These are phyloP conservation scores for Mimas tiliae DNA, from an alignment of 2,888 invertebrate genomes.

Conservation along the genomic window DNA sequence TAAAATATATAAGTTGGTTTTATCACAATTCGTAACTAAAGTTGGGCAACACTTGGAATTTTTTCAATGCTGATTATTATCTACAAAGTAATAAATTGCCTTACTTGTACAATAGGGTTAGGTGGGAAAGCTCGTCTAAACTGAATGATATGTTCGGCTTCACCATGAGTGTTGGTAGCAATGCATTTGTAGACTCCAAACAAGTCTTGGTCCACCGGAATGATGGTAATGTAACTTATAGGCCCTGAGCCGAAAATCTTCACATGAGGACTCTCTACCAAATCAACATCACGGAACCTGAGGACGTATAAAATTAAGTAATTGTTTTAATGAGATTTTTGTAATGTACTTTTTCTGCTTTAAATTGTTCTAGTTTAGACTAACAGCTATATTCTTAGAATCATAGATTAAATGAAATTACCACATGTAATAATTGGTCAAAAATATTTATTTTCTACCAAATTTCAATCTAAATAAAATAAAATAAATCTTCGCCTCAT, in stretches of 20 bases:
- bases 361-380: too few species aligned
- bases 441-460: too few species aligned
- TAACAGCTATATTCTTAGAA: too few species aligned
- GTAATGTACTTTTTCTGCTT: too few species aligned
- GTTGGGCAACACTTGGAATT: too few species aligned
- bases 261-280: slow-evolving; percentile 84
- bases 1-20: slow-evolving; percentile 22
- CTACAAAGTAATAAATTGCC: slow-evolving; percentile 34
- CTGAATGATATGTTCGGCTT: slow-evolving; percentile 87
- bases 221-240: slow-evolving; percentile 88
- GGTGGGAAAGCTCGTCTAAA: slow-evolving; percentile 91
- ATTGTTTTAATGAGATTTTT: too few species aligned
- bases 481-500: too few species aligned
- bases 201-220: slow-evolving; percentile 86
- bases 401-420: too few species aligned
- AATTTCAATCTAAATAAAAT: too few species aligned
- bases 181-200: slow-evolving; percentile 92
- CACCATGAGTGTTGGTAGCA: slow-evolving; percentile 91
- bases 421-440: too few species aligned
- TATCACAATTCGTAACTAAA: background rate
- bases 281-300: slow-evolving; percentile 80
- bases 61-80: slow-evolving; percentile 25
- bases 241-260: slow-evolving; percentile 88
- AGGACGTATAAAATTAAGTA: slow-evolving; percentile 24
- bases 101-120: slow-evolving; percentile 83